phyloP scores from a whole-genome alignment of 2,113 vertebrate species.

The Colius striatus region DNA sequence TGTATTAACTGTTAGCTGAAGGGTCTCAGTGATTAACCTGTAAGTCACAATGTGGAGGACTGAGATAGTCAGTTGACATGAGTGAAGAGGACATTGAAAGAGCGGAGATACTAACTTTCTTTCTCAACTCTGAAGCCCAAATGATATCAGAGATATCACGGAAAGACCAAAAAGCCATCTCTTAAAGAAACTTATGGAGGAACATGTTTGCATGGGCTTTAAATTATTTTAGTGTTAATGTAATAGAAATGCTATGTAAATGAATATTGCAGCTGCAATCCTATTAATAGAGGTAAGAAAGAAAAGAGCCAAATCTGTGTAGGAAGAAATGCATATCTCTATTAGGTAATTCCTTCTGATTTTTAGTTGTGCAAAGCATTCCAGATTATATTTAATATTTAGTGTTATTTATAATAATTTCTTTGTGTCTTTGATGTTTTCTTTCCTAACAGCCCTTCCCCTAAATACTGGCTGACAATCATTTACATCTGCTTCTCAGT shows the following conservation, averaged over 20 bases:
- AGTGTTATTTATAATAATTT: background rate
- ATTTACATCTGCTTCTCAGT: background rate
- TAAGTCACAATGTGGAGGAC: background rate
- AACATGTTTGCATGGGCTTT: background rate
- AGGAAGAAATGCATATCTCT: background rate
- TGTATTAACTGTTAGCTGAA: background rate
- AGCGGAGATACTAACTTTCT: background rate
- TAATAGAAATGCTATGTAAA: background rate
- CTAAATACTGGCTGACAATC: background rate
- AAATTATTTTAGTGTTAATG: background rate
- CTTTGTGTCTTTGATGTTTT: background rate
- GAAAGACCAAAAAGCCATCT: background rate
- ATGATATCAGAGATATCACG: background rate
- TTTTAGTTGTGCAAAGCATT: background rate
- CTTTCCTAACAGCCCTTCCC: background rate
- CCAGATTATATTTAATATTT: background rate
- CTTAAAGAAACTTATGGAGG: background rate
- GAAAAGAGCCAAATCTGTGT: conserved; percentile 7
- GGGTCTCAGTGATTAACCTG: background rate
- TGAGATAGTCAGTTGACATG: background rate
- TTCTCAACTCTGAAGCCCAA: background rate
- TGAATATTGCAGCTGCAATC: conserved; percentile 1
- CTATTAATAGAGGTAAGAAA: conserved; percentile 34
- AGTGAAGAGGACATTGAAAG: background rate
- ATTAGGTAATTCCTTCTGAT: background rate